Percentiles rank a stretch among this genome's conserved stretches.
Conservation (phyloP, 2,797 vertebrate genomes). For the Hybognathus amarus region DNA sequence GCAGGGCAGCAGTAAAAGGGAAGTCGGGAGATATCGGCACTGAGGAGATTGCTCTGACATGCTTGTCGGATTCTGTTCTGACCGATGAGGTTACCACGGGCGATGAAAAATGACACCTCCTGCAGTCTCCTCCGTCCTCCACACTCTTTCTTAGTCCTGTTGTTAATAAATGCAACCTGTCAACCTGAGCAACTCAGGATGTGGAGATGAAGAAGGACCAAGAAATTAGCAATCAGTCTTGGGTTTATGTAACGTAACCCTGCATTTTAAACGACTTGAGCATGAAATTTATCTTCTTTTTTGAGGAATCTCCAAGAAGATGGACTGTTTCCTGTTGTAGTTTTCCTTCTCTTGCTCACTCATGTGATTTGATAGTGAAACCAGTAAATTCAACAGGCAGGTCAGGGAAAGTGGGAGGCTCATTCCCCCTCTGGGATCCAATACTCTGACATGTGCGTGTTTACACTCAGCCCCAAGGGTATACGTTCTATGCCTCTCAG, state of each 20-base stretch:
- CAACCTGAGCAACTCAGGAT: conserved; percentile 43
- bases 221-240: conserved; percentile 32
- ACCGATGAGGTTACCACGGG: conserved; percentile 46
- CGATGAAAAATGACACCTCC: conserved; percentile 54
- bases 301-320: conserved; percentile 26
- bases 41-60: conserved; percentile 59
- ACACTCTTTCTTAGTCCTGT: conserved; percentile 35
- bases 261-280: conserved; percentile 27
- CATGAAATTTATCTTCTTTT: conserved; percentile 29
- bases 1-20: conserved; percentile 40
- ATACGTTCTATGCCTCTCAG: not conserved
- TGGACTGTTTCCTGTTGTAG: conserved; percentile 11
- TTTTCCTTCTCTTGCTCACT: not conserved
- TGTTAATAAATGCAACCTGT: conserved; percentile 45
- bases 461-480: conserved; percentile 33
- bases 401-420: conserved; percentile 29
- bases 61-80: conserved; percentile 59
- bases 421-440: conserved; percentile 3
- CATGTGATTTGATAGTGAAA: conserved; percentile 14
- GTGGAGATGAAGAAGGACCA: conserved; percentile 28
- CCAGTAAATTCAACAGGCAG: conserved; percentile 8
- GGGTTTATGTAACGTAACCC: conserved; percentile 28
- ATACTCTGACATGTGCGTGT: conserved; percentile 21
- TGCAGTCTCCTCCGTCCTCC: conserved; percentile 25
- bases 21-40: conserved; percentile 53